Base-by-base conservation (phyloP, 2,113 vertebrate species). In the Orthonyx spaldingii region DNA sequence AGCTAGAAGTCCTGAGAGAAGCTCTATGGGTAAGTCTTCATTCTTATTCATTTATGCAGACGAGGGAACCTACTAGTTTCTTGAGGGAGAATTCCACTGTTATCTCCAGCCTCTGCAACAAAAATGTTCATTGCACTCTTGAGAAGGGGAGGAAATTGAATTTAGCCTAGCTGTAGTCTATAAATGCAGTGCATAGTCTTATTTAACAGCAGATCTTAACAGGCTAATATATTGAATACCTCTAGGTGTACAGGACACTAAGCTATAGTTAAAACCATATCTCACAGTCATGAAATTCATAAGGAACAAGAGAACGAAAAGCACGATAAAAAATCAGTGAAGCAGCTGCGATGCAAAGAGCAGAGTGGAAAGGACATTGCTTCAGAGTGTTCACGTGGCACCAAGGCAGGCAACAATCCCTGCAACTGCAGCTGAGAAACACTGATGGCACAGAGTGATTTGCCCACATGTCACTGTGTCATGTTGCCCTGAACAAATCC, bases 371-470 rank as follows among this genome's bases (percentile, higher is more conserved):
- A 83, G 61, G 65, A 50, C 2, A 1, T 19, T 55, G 33, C 57
- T 76, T 52, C 53, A 68, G 74, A 50, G 20, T 0, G 3, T 27
- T 49, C 50, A 20, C 1, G 4, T 0, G 2, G 22, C 52, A 61
- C 42, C 28, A 57, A 21, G 39, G 60, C 14, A 5, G 23, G 78
- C 47, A 65, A 16, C 35, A 47, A 6, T n/a, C 63, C n/a, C 47
- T 85, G 79, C 47, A 81, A 3, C 11, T 1, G 2, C 72, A 90
- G 37, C 56, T 61, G 64, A 53, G 42, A 53, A 61, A 27, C 21
- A 1, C 14, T 14, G 35, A 39, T 24, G 35, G 56, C 33, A 59
- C 10, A 3, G 33, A 47, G 37, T 2, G 32, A 15, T 76, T 71
- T 80, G 37, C 24, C 37, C 28, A 47, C 17, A 3, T 50, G 56